phyloP scores from a whole-genome alignment of 2,113 vertebrate species.

The Thryonomys swinderianus region DNA sequence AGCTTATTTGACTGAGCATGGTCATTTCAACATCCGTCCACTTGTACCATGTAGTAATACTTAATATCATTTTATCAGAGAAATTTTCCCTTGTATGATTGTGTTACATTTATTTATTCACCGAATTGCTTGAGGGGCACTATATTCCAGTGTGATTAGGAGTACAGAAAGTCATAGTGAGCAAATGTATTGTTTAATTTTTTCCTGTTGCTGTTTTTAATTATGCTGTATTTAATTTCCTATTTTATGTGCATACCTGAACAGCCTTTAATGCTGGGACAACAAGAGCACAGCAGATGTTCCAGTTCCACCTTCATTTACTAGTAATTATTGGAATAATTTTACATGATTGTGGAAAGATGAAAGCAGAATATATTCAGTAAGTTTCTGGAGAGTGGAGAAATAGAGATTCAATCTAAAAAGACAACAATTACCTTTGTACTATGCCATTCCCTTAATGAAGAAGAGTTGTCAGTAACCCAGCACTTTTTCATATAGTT shows the following conservation, averaged over 20 bases:
- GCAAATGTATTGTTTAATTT: background rate
- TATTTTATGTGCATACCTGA: background rate
- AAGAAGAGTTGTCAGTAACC: background rate
- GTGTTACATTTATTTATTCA: background rate
- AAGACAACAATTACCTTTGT: background rate
- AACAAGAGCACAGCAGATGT: background rate
- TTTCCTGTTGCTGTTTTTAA: background rate
- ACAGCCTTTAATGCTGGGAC: background rate
- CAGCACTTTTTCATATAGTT: background rate
- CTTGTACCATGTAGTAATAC: background rate
- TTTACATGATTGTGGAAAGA: background rate
- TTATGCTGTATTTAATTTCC: background rate
- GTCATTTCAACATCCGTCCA: background rate
- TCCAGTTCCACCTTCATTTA: background rate
- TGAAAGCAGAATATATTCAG: background rate
- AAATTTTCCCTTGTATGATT: background rate
- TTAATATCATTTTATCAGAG: background rate
- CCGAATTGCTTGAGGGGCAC: background rate
- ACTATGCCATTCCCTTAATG: background rate
- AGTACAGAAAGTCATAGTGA: background rate
- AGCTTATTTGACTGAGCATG: background rate
- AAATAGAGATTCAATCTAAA: background rate
- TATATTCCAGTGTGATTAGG: background rate
- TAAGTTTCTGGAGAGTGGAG: background rate
- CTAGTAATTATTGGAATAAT: background rate